Base-by-base conservation (phyloP, 2,113 vertebrate species). In the Chamaea fasciata region DNA sequence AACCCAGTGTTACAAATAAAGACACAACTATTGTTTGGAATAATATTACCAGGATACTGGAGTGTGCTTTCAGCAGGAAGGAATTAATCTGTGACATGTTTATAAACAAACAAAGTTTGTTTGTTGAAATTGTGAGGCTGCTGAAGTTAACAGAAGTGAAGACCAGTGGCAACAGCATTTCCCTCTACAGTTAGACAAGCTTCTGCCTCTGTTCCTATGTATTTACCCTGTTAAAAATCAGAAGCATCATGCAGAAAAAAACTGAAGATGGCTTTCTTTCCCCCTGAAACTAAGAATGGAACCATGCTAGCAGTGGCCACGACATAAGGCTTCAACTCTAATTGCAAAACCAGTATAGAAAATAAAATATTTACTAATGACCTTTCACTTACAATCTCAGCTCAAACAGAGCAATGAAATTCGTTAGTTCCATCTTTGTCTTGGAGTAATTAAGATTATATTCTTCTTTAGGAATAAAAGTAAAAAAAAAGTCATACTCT, bases 371-470 rank as follows among this genome's bases (percentile, higher is more conserved):
- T 77, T 50, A 69, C 55, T 24, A 31, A 79, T 2, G 0, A 62
- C n/a, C 49, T 73, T 87, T 55, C 57, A 60, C 24, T 92, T 53
- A 56, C 3, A 50, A 70, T n/a, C 49, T 81, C 83, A 93, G 68
- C 64, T 91, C 47, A 60, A 79, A 52, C 23, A 91, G 30, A 85
- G 67, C 63, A 91, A 73, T 8, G 16, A 91, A 60, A 91, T 41
- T 69, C 0, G 2, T 87, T 75, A 74, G 69, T 35, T 65, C 27
- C 46, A 79, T 33, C 69, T 94, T 73, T 84, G 46, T 30, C 70
- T 89, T 56, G 74, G 49, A 90, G 33, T 69, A 94, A 95, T 94
- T 89, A 85, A 85, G 53, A 96, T 92, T 89, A 89, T 41, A 65
- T 91, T 84, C 44, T 94, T 88, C 80, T 94, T 68, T 15, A 82